Conservation (phyloP, 2,888 invertebrate genomes). For the Lithophane socia region DNA sequence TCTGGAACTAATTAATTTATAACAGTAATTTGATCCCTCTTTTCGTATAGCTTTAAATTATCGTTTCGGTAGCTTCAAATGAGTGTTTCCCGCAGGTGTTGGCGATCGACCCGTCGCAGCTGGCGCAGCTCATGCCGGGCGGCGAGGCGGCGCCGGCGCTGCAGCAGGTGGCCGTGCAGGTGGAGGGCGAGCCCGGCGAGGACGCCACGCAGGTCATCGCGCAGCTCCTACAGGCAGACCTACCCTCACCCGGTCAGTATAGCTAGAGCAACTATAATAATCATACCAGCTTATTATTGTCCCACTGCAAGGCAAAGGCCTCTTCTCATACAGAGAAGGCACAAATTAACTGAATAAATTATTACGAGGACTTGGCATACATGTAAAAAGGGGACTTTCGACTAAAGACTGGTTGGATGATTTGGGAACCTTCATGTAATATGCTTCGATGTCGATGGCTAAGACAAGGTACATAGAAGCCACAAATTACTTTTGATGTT, state of each 20-base stretch:
- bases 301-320: no score
- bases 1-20: background rate
- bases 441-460: background rate
- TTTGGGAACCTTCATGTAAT: background rate
- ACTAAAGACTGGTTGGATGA: background rate
- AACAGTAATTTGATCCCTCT: background rate
- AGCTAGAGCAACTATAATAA: background rate
- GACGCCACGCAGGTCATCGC: slow-evolving; percentile 95
- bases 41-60: background rate
- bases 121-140: slow-evolving; percentile 91
- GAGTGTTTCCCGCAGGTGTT: slow-evolving; percentile 83
- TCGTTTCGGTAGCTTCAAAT: slow-evolving; percentile 1
- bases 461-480: background rate
- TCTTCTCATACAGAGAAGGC: background rate
- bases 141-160: slow-evolving; percentile 87
- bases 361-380: background rate
- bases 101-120: slow-evolving; percentile 89
- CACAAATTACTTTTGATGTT: background rate
- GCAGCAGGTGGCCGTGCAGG: slow-evolving; percentile 89
- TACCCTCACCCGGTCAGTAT: slow-evolving; percentile 94
- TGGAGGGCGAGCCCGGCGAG: slow-evolving; percentile 89
- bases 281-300: no score
- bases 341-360: background rate
- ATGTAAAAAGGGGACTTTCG: background rate
- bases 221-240: slow-evolving; percentile 95